Conservation (phyloP, 1,140 invertebrate species). For the Carcinoscorpius rotundicauda region DNA sequence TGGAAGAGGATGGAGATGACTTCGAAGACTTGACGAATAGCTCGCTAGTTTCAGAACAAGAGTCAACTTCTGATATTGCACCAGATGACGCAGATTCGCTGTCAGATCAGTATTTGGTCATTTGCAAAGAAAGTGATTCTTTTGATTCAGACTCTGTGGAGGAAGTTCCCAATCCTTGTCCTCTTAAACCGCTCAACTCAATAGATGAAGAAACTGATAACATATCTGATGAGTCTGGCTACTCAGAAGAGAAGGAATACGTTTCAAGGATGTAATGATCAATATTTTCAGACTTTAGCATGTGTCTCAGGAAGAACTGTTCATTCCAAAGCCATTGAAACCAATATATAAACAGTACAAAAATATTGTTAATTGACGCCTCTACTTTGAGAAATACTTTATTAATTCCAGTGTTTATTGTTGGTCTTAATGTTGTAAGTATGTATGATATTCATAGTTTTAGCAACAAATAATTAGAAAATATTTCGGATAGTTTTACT, state of each 20-base stretch:
- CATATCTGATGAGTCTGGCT: conserved; percentile 32
- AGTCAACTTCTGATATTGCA: conserved; percentile 20
- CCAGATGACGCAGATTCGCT: conserved; percentile 19
- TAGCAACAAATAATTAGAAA: too few relatives aligned
- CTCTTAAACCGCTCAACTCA: conserved; percentile 9
- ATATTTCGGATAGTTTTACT: too few relatives aligned
- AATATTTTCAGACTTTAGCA: too few relatives aligned
- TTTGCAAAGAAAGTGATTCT: conserved; percentile 14
- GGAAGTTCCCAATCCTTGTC: conserved; percentile 8
- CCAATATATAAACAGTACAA: too few relatives aligned
- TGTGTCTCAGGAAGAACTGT: too few relatives aligned
- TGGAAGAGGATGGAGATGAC: conserved; percentile 12
- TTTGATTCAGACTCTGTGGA: conserved; percentile 20
- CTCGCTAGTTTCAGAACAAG: conserved; percentile 18
- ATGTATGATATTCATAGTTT: too few relatives aligned
- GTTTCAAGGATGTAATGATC: neutral
- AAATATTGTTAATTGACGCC: too few relatives aligned
- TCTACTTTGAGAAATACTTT: too few relatives aligned
- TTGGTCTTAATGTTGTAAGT: too few relatives aligned
- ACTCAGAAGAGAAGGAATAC: conserved; percentile 28
- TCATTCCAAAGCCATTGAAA: too few relatives aligned
- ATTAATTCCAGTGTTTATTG: too few relatives aligned
- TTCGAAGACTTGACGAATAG: conserved; percentile 14
- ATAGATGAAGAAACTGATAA: conserved; percentile 26
- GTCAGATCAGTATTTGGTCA: conserved; percentile 17